Base-by-base conservation (phyloP, 2,888 invertebrate genomes). In the Lacanobia wlatinum region DNA sequence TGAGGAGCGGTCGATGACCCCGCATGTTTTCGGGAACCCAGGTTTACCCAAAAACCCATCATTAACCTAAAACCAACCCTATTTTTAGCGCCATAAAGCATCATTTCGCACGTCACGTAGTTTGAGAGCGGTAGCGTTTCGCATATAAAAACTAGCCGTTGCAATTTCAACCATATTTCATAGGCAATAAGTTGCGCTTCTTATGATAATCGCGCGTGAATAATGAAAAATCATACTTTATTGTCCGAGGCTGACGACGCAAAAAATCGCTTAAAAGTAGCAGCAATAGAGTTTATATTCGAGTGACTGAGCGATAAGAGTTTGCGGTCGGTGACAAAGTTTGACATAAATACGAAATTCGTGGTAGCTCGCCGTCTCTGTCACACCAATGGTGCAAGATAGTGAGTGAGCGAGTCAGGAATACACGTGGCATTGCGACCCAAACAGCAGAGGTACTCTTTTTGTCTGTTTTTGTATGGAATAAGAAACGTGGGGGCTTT, bases 11-110 rank as follows among this genome's bases (percentile, higher is more conserved):
- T 84, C 84, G 43, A 74, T 76, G 76, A 84, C 74, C 85, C 67
- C 75, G 21, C 74, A 74, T 68, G 67, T 74, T 84, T 83, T 84
- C 77, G 84, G 84, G 82, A 84, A 73, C 73, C 16, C 66, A 63
- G 52, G 73, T 46, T 76, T 16, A 52, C 43, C 21, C 34, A 48
- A 70, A 73, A 70, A 59, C 68, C 40, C 50, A 10, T 50, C 5
- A 48, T 7, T 14, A 61, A 60, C 6, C 59, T 2, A 73, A 55
- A 60, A 56, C 18, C 70, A 58, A 55, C 66, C 38, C 21, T 84
- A 83, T 67, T 18, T 0, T 2, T 2, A 9, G 0, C 0, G 0
- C 0, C 0, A 10, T 61, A 83, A 76, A 59, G 76, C 53, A 2
- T 28, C 60, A 69, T 70, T 58, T 78, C 52, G 61, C 50, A 46